Evolutionary conservation across 2,113 vertebrate species (phyloP).

Genomic region (Scomber japonicus): DNA sequence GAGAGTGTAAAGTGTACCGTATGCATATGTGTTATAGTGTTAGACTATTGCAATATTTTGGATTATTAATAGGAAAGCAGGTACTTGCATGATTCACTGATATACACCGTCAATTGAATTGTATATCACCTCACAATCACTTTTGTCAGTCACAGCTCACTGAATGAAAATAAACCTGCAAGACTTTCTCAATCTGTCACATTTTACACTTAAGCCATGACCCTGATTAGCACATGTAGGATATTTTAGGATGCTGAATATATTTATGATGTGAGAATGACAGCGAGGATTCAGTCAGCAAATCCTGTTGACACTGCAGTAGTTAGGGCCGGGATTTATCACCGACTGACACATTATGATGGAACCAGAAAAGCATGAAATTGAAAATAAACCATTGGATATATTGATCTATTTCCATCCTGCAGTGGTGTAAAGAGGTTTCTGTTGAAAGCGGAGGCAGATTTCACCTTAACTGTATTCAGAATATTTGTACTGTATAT

Average conservation of each 20-base stretch:
- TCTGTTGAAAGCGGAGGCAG: constrained; percentile 2
- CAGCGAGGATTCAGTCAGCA: constrained; percentile 63
- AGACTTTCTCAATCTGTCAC: constrained; percentile 38
- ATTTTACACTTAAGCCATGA: constrained; percentile 34
- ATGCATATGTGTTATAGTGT: constrained; percentile 2
- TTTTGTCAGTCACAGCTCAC: background rate
- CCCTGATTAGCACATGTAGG: constrained; percentile 46
- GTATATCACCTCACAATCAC: background rate
- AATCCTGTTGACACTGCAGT: constrained; percentile 65
- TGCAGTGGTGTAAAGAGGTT: constrained; percentile 44
- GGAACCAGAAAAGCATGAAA: constrained; percentile 80
- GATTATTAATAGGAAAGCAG: constrained; percentile 13
- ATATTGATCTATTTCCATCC: constrained; percentile 72
- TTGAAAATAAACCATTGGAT: constrained; percentile 79
- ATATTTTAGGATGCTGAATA: constrained; percentile 43
- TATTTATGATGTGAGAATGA: constrained; percentile 60
- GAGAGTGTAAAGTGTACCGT: constrained; percentile 31
- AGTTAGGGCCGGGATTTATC: constrained; percentile 72
- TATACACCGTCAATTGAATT: background rate
- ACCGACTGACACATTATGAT: constrained; percentile 77
- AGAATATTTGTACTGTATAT: constrained; percentile 19
- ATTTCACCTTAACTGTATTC: constrained; percentile 16
- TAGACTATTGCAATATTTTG: background rate
- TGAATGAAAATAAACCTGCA: constrained; percentile 36
- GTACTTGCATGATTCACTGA: constrained; percentile 7